Percentiles rank a stretch among this genome's conserved stretches.
Evolutionary conservation across 2,797 vertebrate genomes (phyloP).

Genomic region (Chloroceryle amazona): DNA sequence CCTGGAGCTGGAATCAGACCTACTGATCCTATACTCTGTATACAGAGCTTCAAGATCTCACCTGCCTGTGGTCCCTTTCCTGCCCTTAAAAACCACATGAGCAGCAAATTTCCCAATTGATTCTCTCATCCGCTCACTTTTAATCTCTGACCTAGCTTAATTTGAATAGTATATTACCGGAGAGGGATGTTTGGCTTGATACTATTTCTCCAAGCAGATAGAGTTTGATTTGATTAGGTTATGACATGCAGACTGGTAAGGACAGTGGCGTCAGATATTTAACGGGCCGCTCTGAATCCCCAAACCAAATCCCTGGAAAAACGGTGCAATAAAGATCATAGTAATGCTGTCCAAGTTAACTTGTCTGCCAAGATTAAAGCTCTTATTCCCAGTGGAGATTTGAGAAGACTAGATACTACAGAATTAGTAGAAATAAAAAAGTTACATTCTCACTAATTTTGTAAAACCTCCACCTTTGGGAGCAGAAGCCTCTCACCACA

Average conservation of each 20-base stretch:
- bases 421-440: background rate
- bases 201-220: background rate
- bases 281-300: background rate
- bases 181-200: background rate
- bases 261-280: background rate
- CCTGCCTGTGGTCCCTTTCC: background rate
- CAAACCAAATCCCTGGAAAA: background rate
- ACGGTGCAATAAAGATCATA: background rate
- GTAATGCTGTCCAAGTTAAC: background rate
- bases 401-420: background rate
- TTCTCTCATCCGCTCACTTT: background rate
- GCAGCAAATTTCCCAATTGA: background rate
- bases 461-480: background rate
- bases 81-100: background rate
- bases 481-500: background rate
- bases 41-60: background rate
- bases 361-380: background rate
- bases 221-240: background rate
- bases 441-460: fast-evolving
- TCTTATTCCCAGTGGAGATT: background rate
- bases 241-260: background rate
- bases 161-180: background rate
- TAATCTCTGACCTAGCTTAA: background rate
- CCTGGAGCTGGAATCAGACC: background rate
- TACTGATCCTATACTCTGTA: background rate